Conservation (phyloP, 1,140 invertebrate species). For the Drosophila azteca region DNA sequence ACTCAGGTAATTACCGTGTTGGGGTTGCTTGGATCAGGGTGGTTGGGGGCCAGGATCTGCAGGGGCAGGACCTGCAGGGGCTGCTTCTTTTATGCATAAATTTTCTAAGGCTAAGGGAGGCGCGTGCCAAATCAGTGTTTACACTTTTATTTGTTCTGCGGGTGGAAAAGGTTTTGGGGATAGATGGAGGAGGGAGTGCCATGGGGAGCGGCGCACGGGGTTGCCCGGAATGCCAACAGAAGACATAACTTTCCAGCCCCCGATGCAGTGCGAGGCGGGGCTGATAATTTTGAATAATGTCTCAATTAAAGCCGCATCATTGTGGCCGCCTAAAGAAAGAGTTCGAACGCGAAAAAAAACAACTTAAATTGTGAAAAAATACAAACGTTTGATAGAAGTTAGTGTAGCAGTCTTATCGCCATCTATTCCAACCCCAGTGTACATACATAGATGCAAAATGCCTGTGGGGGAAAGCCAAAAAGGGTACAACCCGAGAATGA, state of each 20-base stretch:
- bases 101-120: slow-evolving; percentile 61
- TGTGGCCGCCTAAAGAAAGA: not conserved
- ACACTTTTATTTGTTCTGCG: slow-evolving; percentile 73
- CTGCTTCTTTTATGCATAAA: slow-evolving; percentile 66
- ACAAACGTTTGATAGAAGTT: not conserved
- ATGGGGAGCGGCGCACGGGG: not conserved
- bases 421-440: slow-evolving; percentile 11
- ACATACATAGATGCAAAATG: slow-evolving; percentile 16
- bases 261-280: slow-evolving; percentile 15
- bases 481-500: slow-evolving; percentile 25
- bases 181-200: not conserved
- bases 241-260: slow-evolving; percentile 57
- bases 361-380: not conserved
- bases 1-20: slow-evolving; percentile 80
- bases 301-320: slow-evolving; percentile 55
- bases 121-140: slow-evolving; percentile 82
- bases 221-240: slow-evolving; percentile 22
- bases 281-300: slow-evolving; percentile 66
- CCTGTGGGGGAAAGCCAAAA: slow-evolving; percentile 27
- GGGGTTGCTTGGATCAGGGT: slow-evolving; percentile 26
- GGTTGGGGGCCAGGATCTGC: not conserved
- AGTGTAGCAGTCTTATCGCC: not conserved
- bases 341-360: not conserved
- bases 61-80: not conserved
- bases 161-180: not conserved